A percentile compares a stretch with the other conserved stretches of the same genome.
These are phyloP conservation scores for Garra rufa DNA, from an alignment of 2,113 vertebrate species.

Conservation along the genomic window DNA sequence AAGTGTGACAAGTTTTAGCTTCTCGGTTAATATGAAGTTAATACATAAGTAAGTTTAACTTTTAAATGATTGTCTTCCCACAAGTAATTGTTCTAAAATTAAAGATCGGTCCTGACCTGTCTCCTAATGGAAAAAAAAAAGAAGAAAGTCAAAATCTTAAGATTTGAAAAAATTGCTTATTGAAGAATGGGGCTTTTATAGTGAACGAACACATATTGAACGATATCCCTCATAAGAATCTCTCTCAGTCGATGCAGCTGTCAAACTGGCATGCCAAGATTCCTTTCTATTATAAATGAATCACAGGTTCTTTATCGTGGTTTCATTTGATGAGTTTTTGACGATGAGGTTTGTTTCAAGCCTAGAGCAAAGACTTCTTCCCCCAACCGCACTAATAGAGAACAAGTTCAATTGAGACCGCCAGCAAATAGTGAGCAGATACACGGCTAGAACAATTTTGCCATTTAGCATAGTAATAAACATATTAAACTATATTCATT, in stretches of 20 bases:
- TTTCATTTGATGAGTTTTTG: background rate
- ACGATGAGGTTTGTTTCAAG: conserved; percentile 12
- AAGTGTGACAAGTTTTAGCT: too few species aligned
- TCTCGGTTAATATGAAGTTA: too few species aligned
- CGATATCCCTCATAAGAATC: background rate
- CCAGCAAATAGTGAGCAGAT: background rate
- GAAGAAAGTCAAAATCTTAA: background rate
- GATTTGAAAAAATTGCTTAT: background rate
- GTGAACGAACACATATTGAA: background rate
- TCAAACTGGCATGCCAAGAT: background rate
- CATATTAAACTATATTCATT: background rate
- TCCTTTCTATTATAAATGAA: background rate
- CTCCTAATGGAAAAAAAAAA: background rate
- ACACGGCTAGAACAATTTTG: background rate
- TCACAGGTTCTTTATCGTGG: conserved; percentile 3
- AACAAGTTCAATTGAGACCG: background rate
- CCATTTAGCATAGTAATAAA: background rate
- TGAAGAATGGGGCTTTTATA: background rate
- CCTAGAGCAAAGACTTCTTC: conserved; percentile 1
- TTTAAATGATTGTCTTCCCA: too few species aligned
- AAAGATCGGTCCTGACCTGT: background rate
- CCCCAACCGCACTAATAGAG: background rate
- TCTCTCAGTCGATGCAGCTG: background rate
- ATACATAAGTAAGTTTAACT: too few species aligned
- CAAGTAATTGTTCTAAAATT: background rate